Percentiles rank a stretch among this genome's conserved stretches.
Conservation (phyloP, 64 coral and sea anemone species). For the Pocillopora verrucosa region DNA sequence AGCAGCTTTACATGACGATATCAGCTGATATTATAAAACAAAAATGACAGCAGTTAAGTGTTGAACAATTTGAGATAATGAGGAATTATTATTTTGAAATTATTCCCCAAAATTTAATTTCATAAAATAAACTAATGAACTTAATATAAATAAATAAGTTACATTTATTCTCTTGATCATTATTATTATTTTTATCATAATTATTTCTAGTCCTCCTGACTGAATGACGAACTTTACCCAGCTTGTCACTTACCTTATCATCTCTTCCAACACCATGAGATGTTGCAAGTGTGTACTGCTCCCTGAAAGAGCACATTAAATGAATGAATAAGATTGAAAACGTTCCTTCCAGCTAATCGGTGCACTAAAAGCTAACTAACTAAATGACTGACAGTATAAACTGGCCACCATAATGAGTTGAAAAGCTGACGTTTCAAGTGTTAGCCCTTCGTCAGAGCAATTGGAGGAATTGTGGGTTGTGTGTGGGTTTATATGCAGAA, state of each 20-base stretch:
- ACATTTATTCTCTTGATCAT: background rate
- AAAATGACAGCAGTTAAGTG: background rate
- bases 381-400: no score
- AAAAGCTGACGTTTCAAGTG: no score
- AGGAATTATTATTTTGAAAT: background rate
- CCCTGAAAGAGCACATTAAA: background rate
- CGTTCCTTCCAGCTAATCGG: background rate
- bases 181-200: background rate
- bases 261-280: conserved; percentile 37
- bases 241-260: conserved; percentile 44
- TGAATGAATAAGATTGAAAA: background rate
- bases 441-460: no score
- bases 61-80: background rate
- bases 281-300: conserved; percentile 51
- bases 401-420: no score
- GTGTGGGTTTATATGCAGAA: no score
- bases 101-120: no score
- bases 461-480: no score
- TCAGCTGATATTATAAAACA: conserved; percentile 50
- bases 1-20: conserved; percentile 74
- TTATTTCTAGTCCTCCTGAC: background rate
- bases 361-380: no score
- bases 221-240: background rate
- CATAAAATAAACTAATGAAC: no score
- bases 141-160: background rate